These are phyloP conservation scores for Stenichneumon culpator DNA, from an alignment of 2,888 invertebrate species.

Conservation along the genomic window DNA sequence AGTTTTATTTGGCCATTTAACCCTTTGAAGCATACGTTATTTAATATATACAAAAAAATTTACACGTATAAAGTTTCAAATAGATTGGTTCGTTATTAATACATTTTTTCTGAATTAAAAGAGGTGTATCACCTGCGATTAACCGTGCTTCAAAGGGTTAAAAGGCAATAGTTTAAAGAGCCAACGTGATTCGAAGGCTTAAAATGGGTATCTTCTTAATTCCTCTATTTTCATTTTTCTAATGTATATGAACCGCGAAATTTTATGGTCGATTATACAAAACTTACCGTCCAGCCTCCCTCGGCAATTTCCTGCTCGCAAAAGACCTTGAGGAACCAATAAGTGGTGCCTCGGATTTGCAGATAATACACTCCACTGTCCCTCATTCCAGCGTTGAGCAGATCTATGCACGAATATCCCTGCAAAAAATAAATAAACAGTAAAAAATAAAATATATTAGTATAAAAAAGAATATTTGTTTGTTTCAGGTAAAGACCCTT, in stretches of 20 bases:
- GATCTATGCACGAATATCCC: constrained; percentile 96
- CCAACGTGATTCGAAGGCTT: no score
- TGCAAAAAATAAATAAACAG: constrained; percentile 84
- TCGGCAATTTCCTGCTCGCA: constrained; percentile 96
- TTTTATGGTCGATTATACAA: constrained; percentile 1
- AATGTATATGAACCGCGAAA: neutral
- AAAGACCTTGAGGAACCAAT: constrained; percentile 96
- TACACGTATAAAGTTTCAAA: no score
- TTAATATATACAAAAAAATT: no score
- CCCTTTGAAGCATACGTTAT: no score
- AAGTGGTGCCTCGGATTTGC: constrained; percentile 95
- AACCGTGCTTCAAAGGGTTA: no score
- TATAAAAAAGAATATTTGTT: neutral
- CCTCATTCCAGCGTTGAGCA: constrained; percentile 94
- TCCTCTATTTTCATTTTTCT: neutral
- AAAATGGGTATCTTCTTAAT: no score
- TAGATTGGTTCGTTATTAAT: no score
- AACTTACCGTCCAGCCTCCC: constrained; percentile 96
- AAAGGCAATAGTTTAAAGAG: no score
- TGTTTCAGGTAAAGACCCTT: no score
- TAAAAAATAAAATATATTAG: constrained; percentile 1
- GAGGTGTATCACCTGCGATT: no score
- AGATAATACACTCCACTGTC: constrained; percentile 95
- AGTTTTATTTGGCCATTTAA: no score
- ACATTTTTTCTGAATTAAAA: no score